These are phyloP conservation scores for Chaetoderma sp. DNA, from an alignment of 2,888 invertebrate species.

Conservation along the genomic window DNA sequence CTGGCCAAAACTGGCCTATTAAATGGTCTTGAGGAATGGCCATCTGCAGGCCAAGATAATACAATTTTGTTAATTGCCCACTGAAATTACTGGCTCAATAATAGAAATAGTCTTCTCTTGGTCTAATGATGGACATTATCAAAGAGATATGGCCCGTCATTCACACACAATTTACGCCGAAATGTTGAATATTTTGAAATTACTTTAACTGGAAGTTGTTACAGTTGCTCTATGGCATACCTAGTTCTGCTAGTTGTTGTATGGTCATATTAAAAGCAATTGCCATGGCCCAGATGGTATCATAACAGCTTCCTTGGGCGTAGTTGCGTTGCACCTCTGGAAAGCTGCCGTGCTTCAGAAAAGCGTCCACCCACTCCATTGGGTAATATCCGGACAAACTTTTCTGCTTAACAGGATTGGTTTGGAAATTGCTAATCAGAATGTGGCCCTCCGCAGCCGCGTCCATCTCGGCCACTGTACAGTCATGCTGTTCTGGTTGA, in stretches of 20 bases:
- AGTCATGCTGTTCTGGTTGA: slow-evolving; percentile 26
- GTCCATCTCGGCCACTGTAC: slow-evolving; percentile 32
- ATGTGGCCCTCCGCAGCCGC: slow-evolving; percentile 39
- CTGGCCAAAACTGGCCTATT: too few relatives aligned
- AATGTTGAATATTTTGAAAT: too few relatives aligned
- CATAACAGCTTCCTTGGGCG: not conserved
- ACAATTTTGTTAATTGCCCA: too few relatives aligned
- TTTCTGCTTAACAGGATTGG: slow-evolving; percentile 29
- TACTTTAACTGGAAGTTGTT: too few relatives aligned
- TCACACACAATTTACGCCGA: too few relatives aligned
- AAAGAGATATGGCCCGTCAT: too few relatives aligned
- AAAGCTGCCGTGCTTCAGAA: not conserved
- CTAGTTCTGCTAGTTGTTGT: not conserved
- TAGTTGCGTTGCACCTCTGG: not conserved
- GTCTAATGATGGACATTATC: too few relatives aligned
- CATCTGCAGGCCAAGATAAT: too few relatives aligned
- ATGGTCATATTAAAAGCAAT: not conserved
- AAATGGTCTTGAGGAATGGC: too few relatives aligned
- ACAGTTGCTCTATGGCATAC: not conserved
- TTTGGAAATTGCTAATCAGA: slow-evolving; percentile 26
- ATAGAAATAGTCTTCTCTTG: too few relatives aligned
- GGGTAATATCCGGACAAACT: slow-evolving; percentile 22
- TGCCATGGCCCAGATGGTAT: not conserved
- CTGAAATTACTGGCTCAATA: too few relatives aligned
- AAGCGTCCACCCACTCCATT: not conserved